phyloP scores from a whole-genome alignment of 2,888 invertebrate species.

The Ophonus ardosiacus region DNA sequence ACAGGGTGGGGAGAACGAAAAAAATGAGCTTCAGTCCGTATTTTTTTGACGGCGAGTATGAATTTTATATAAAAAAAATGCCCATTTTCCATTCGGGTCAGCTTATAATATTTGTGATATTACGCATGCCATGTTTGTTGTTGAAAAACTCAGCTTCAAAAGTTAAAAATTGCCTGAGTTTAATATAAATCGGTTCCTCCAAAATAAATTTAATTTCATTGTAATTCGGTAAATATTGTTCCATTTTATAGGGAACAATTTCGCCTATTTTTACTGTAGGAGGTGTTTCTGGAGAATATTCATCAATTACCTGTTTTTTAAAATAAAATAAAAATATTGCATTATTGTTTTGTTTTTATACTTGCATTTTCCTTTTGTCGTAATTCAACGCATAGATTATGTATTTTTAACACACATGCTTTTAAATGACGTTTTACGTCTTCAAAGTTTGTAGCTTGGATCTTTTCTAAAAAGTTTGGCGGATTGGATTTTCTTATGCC shows the following conservation, averaged over 20 bases:
- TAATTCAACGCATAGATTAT: conserved; percentile 44
- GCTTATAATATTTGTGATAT: not conserved
- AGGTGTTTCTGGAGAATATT: conserved; percentile 8
- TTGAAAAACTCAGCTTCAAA: not conserved
- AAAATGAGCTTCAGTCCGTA: too few relatives aligned
- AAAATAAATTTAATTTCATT: conserved; percentile 76
- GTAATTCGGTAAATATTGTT: conserved; percentile 77
- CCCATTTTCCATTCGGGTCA: too few relatives aligned
- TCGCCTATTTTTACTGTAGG: conserved; percentile 41
- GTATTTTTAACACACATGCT: conserved; percentile 68
- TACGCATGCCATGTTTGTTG: not conserved
- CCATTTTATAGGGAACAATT: conserved; percentile 63
- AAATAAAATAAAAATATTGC: not conserved
- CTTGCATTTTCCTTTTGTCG: conserved; percentile 8
- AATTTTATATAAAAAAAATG: too few relatives aligned
- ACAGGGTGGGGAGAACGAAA: too few relatives aligned
- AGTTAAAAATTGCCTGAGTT: not conserved
- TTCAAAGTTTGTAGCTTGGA: conserved; percentile 68
- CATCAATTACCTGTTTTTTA: not conserved
- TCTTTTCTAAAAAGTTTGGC: conserved; percentile 76
- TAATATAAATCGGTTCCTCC: conserved; percentile 70
- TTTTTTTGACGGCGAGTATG: too few relatives aligned
- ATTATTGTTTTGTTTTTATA: not conserved
- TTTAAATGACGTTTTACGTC: conserved; percentile 64
- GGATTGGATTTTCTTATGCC: conserved; percentile 72